Conservation (phyloP, 2,888 invertebrate species). For the Aproaerema taeniolella region DNA sequence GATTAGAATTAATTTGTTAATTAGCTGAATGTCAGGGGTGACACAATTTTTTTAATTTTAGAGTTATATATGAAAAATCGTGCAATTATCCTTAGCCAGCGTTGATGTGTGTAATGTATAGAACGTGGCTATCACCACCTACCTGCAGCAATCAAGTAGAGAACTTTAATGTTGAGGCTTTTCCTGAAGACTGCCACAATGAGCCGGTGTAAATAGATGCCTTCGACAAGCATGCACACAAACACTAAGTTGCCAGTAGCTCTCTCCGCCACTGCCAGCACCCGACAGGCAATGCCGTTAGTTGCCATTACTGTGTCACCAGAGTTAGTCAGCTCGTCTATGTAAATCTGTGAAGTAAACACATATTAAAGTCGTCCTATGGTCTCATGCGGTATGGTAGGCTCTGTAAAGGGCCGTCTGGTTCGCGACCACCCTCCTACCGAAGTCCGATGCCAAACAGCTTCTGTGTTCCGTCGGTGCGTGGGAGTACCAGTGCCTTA, state of each 20-base stretch:
- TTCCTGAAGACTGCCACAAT: constrained; percentile 80
- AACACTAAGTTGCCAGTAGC: constrained; percentile 79
- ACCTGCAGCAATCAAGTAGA: constrained; percentile 68
- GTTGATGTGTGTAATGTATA: too few relatives aligned
- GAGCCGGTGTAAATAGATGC: constrained; percentile 80
- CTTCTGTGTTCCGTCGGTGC: too few relatives aligned
- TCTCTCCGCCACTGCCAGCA: constrained; percentile 74
- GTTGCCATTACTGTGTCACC: constrained; percentile 65
- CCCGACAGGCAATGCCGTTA: constrained; percentile 71
- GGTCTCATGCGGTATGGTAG: too few relatives aligned
- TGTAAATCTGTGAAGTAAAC: constrained; percentile 49
- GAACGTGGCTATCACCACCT: neutral
- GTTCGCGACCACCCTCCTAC: too few relatives aligned
- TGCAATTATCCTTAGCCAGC: too few relatives aligned
- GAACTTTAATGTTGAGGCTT: constrained; percentile 65
- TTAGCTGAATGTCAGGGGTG: too few relatives aligned
- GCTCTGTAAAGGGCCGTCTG: too few relatives aligned
- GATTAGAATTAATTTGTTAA: too few relatives aligned
- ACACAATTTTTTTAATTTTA: too few relatives aligned
- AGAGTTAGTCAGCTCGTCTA: constrained; percentile 70
- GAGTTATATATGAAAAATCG: too few relatives aligned
- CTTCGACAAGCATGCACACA: constrained; percentile 83
- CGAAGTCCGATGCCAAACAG: too few relatives aligned
- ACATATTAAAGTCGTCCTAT: neutral
- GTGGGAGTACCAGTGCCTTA: too few relatives aligned